Conservation (phyloP, 2,113 vertebrate genomes). For the Lasiurus cinereus region DNA sequence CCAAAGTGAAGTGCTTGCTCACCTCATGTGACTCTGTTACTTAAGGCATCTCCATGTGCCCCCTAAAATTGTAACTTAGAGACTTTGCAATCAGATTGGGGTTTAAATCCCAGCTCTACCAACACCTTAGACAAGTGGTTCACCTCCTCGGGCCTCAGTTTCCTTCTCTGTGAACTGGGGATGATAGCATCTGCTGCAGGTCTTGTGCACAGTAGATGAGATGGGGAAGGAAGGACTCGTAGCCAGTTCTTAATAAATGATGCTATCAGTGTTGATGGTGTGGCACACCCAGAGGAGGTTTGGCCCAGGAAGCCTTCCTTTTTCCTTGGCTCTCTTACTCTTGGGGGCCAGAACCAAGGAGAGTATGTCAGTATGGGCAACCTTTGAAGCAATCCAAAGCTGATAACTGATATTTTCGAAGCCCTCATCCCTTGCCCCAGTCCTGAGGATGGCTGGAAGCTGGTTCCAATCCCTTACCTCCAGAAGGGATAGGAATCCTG, state of each 20-base stretch:
- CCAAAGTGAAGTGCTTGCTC: background rate
- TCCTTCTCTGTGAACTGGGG: background rate
- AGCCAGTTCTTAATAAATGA: background rate
- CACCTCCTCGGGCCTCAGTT: background rate
- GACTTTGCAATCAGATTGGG: background rate
- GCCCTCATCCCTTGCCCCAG: background rate
- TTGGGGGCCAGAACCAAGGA: background rate
- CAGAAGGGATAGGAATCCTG: background rate
- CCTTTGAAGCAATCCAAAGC: background rate
- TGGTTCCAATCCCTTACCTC: background rate
- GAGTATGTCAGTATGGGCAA: background rate
- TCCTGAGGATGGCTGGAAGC: background rate
- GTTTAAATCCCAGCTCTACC: background rate
- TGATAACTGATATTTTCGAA: background rate
- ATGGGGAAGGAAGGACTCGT: rapidly evolving
- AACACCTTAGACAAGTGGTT: background rate
- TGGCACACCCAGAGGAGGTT: background rate
- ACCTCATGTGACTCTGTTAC: background rate
- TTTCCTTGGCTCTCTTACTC: background rate
- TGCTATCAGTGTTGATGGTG: background rate
- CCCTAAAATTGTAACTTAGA: background rate
- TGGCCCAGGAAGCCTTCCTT: background rate
- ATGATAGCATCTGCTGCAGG: background rate
- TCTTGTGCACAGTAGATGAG: background rate
- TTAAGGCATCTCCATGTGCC: background rate